Evolutionary conservation across 2,797 vertebrate species (phyloP).

Genomic region (Merluccius polli): DNA sequence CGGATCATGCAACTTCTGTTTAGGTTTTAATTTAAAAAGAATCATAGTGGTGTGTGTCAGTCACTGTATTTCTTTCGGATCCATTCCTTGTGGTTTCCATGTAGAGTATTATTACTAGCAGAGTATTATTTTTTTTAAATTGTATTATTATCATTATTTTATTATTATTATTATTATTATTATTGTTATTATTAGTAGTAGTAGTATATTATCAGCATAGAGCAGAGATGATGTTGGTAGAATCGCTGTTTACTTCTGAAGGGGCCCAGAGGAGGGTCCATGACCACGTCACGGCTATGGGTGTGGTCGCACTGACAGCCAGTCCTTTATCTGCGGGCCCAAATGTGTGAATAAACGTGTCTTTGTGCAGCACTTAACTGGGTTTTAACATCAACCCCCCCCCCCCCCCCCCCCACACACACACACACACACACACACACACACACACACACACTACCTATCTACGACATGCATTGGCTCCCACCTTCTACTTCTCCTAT

Average conservation of each 20-base stretch:
- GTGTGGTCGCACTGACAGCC: constrained; percentile 58
- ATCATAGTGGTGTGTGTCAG: background rate
- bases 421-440: too few species aligned
- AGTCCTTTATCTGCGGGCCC: constrained; percentile 62
- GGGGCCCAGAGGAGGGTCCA: constrained; percentile 61
- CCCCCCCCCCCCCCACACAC: background rate
- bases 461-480: constrained; percentile 18
- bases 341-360: constrained; percentile 46
- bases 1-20: background rate
- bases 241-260: constrained; percentile 48
- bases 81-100: background rate
- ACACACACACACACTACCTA: constrained; percentile 11
- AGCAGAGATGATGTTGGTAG: background rate
- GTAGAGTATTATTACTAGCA: too few species aligned
- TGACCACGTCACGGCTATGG: constrained; percentile 61
- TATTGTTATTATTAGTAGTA: too few species aligned
- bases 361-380: constrained; percentile 27
- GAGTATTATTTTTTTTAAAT: too few species aligned
- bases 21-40: background rate
- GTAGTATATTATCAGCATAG: background rate
- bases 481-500: too few species aligned
- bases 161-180: too few species aligned
- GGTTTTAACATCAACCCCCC: background rate
- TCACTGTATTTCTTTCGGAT: constrained; percentile 2
- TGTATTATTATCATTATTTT: too few species aligned